These are phyloP conservation scores for Sphaeramia orbicularis DNA, from an alignment of 2,797 vertebrate species.

Conservation along the genomic window DNA sequence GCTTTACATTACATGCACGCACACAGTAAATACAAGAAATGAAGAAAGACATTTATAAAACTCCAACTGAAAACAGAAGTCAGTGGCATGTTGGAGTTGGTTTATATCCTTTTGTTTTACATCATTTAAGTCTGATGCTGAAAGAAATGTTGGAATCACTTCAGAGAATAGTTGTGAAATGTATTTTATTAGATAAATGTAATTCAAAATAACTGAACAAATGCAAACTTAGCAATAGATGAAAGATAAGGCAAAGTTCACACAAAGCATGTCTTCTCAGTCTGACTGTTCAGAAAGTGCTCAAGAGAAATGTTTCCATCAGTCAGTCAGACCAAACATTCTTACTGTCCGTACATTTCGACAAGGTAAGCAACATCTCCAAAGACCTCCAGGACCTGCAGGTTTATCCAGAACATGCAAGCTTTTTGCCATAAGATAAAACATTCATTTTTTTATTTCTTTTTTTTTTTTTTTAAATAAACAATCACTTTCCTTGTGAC, in stretches of 20 bases:
- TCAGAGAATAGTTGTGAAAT: constrained; percentile 61
- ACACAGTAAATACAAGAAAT: too few species aligned
- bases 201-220: constrained; percentile 64
- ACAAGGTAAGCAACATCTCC: constrained; percentile 47
- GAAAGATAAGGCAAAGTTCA: constrained; percentile 82
- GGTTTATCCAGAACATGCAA: constrained; percentile 54
- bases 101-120: not conserved
- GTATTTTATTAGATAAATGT: constrained; percentile 58
- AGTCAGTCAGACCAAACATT: constrained; percentile 73
- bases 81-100: too few species aligned
- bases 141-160: constrained; percentile 46
- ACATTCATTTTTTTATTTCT: constrained; percentile 35
- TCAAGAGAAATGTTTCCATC: constrained; percentile 69
- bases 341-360: constrained; percentile 64
- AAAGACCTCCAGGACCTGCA: constrained; percentile 42
- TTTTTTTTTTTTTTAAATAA: not conserved
- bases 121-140: constrained; percentile 53
- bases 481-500: not conserved
- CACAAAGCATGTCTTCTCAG: constrained; percentile 69
- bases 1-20: too few species aligned
- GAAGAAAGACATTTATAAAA: too few species aligned
- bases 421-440: constrained; percentile 55
- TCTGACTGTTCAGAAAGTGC: constrained; percentile 78
- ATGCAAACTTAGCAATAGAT: constrained; percentile 70
- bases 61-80: too few species aligned